Base-by-base conservation (phyloP, 2,113 vertebrate species). In the Centropristis striata region DNA sequence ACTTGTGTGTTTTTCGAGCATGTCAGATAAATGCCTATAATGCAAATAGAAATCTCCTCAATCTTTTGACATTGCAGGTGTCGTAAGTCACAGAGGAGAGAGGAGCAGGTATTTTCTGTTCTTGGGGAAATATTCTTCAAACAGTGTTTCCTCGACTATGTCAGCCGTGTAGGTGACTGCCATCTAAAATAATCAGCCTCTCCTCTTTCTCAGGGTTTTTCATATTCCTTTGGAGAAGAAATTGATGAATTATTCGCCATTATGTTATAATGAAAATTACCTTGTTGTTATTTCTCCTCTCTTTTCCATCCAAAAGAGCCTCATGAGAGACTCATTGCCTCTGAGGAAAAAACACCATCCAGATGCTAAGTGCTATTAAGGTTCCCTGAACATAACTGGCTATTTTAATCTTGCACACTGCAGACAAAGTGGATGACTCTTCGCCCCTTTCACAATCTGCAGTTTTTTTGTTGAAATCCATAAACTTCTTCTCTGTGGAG, bases 231-330 rank as follows among this genome's bases (percentile, higher is more conserved):
- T 75, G 76, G 76, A 54, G 73, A 54, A 42, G 61, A 80, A 78
- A 76, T 25, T 78, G 71, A 27, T 49, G 65, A 67, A 74, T 71
- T 69, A 83, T 64, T 68, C 70, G 73, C 70, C 74, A 73, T 88
- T 84, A 81, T 27, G 53, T 55, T 78, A 36, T 73, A 74, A 87
- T 82, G 83, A 75, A 86, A 84, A 88, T 78, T 32, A 84, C 74
- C 71, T 80, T 82, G 83, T 69, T 63, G 60, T 83, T 90, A 66
- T 80, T 84, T 67, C 23, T 51, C 51, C 58, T 50, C 12, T 57
- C 59, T 76, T 74, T 70, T 81, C 20, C 74, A 41, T 73, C 63
- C 64, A 67, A 73, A 85, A 61, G 36, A 75, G 61, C 49, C 61
- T 46, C 50, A 21, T 7, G 73, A 66, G 73, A 71, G 42, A 53